These are phyloP conservation scores for Choristoneura fumiferana DNA, from an alignment of 1,140 invertebrate species.

Conservation along the genomic window DNA sequence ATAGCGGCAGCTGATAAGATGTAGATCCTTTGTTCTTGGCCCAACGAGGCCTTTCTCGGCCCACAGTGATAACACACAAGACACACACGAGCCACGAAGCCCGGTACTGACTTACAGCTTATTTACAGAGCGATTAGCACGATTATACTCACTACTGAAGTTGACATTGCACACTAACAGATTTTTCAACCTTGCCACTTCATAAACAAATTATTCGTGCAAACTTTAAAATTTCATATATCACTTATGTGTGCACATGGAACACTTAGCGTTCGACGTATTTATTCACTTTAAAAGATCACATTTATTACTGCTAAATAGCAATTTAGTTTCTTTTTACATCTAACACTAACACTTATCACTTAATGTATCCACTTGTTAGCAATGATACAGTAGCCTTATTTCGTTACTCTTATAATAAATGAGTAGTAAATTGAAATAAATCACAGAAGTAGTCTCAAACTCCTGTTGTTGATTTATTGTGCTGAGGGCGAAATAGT, in stretches of 20 bases:
- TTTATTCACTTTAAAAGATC: conserved; percentile 1
- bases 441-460: too few species aligned
- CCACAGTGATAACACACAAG: conserved; percentile 55
- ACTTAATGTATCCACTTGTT: too few species aligned
- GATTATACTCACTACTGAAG: conserved; percentile 60
- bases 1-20: conserved; percentile 30
- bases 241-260: conserved; percentile 34
- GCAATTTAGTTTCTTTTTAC: too few species aligned
- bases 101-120: conserved; percentile 52
- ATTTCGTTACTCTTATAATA: too few species aligned
- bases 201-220: conserved; percentile 53
- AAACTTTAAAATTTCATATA: conserved; percentile 45
- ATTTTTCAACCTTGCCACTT: conserved; percentile 55
- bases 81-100: conserved; percentile 53
- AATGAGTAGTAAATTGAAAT: too few species aligned
- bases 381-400: too few species aligned
- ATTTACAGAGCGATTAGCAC: conserved; percentile 72
- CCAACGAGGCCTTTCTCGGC: conserved; percentile 39
- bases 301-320: neutral
- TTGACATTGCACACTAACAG: conserved; percentile 69
- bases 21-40: conserved; percentile 52
- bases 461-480: too few species aligned
- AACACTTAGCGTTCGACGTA: conserved; percentile 21
- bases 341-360: too few species aligned
- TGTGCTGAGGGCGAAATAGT: too few species aligned